Evolutionary conservation across 37 sponge, comb jelly and placozoan species (phyloP), one percentile per base, ranked within the genome.

Genomic region (Eunapius fragilis): DNA sequence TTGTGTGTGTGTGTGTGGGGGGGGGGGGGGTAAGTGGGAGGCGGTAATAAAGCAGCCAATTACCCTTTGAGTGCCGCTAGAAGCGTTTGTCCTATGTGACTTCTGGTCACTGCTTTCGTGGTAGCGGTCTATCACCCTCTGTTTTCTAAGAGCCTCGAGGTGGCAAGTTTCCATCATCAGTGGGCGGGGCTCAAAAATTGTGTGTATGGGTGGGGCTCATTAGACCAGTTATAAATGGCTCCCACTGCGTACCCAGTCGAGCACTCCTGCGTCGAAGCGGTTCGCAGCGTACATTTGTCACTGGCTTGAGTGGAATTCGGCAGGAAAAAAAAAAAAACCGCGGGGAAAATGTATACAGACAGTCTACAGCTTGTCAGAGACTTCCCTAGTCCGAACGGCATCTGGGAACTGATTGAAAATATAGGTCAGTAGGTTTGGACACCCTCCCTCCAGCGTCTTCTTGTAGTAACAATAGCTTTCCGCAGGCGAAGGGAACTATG

Each of bases 361-460:
- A 76, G 70, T 24, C 67, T 93, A 9, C 83, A 79, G 13, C 35
- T 87, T 37, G 76, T 87, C 28, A 74, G 87, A 49, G 82, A 49
- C 78, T 76, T 91, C 14, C 93, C 90, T 0, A 90, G 81, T 38
- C 96, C 96, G 2, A 80, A 87, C 5, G 93, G 93, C 9, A 72
- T 25, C 32, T 95, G 96, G 96, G 96, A 95, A 72, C 85, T 92
- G 76, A 80, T 95, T 14, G 92, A 95, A 76, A 76, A 81, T 33
- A 95, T 95, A 19, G 96, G 94, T 78, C 28, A 84, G 82, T n/a
- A n/a, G n/a, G n/a, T n/a, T 36, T 45, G 10, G 27, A 2, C 14
- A 82, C 35, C 32, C 77, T 5, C 30, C 50, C 79, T 12, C 25
- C 10, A 37, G 1, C 3, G 25, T 10, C 38, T 7, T 30, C 5